Evolutionary conservation across 2,113 vertebrate species (phyloP).

Genomic region (Genyomyrus donnyi): DNA sequence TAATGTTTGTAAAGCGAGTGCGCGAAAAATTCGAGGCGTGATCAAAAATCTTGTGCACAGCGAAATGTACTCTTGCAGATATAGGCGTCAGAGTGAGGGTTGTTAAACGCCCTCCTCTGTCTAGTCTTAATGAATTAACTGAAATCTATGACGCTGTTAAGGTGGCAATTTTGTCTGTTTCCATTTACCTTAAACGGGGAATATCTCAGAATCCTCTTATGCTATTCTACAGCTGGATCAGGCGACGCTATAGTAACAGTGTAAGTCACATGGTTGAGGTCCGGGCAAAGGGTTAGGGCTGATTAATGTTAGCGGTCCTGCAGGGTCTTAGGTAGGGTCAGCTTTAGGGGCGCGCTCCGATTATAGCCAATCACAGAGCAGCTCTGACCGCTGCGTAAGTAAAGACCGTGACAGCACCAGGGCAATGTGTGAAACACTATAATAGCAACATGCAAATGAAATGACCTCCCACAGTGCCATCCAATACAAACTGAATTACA

Average conservation of each 20-base stretch:
- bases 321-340: neutral
- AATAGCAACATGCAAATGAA: neutral
- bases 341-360: neutral
- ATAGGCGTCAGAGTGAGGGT: neutral
- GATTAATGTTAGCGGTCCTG: neutral
- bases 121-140: neutral
- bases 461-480: neutral
- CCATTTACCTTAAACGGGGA: neutral
- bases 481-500: neutral
- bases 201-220: neutral
- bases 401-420: neutral
- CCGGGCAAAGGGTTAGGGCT: neutral
- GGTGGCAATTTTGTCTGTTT: neutral
- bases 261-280: slow-evolving; percentile 1
- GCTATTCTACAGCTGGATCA: neutral
- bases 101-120: neutral
- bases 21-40: neutral
- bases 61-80: neutral
- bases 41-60: neutral
- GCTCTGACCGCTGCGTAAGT: neutral
- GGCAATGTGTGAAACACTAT: neutral
- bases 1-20: slow-evolving; percentile 9
- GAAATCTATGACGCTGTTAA: neutral
- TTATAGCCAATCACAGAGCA: neutral
- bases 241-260: neutral